Conservation (phyloP, 2,797 vertebrate species). For the Sebastes iracundus region DNA sequence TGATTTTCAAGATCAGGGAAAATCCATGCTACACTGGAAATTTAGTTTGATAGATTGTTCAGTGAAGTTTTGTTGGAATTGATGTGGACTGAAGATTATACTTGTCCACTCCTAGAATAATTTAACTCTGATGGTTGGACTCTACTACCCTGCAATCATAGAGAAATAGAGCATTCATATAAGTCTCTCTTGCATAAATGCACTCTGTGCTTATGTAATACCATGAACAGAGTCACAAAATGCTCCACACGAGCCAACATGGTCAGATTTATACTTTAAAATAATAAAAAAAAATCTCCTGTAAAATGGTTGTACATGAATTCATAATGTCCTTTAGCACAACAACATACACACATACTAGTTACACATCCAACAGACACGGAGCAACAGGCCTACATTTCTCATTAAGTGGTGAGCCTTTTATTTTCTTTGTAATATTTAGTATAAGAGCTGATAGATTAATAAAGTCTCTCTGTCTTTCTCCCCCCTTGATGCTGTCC, state of each 20-base stretch:
- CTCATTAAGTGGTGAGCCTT: not conserved
- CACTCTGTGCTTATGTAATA: not conserved
- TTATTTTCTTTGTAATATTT: not conserved
- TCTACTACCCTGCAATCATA: not conserved
- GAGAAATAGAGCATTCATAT: not conserved
- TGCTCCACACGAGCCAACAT: not conserved
- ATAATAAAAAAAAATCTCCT: not conserved
- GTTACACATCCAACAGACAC: not conserved
- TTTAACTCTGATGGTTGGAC: not conserved
- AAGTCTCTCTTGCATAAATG: not conserved
- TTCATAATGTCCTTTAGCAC: not conserved
- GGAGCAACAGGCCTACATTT: not conserved
- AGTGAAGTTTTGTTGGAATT: not conserved
- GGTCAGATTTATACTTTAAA: not conserved
- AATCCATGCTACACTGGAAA: not conserved
- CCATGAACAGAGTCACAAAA: not conserved
- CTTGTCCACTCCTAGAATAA: constrained; percentile 4
- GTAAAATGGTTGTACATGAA: not conserved
- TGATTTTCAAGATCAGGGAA: constrained; percentile 3
- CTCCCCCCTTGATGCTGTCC: not conserved
- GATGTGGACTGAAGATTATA: not conserved
- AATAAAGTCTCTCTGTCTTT: not conserved
- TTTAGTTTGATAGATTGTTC: not conserved
- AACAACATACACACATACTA: not conserved
- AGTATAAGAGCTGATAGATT: not conserved